Percentiles rank a stretch among this genome's conserved stretches.
These are phyloP conservation scores for Onthophagus taurus DNA, from an alignment of 1,140 invertebrate species.

Conservation along the genomic window DNA sequence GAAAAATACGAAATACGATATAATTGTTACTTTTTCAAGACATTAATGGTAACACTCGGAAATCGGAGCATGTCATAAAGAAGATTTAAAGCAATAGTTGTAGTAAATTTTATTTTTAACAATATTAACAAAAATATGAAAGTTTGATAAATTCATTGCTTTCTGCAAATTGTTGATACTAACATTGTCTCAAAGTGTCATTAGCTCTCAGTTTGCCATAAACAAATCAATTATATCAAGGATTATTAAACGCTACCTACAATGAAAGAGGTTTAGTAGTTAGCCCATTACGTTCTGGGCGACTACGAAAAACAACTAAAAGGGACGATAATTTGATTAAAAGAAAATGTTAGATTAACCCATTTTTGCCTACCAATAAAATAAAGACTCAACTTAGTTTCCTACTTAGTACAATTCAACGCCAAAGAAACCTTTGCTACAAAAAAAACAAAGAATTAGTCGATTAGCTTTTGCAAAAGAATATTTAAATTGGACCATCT, in stretches of 20 bases:
- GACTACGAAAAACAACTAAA: neutral
- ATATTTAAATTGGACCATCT: neutral
- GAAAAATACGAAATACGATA: too few relatives aligned
- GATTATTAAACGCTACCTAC: neutral
- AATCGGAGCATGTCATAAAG: too few relatives aligned
- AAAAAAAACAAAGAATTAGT: neutral
- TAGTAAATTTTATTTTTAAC: too few relatives aligned
- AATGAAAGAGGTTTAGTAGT: neutral
- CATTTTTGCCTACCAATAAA: neutral
- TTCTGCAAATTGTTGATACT: too few relatives aligned
- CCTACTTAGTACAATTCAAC: neutral
- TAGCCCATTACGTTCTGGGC: neutral
- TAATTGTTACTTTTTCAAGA: too few relatives aligned
- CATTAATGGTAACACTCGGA: too few relatives aligned
- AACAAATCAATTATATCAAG: neutral
- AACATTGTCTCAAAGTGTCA: neutral
- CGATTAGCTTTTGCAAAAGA: neutral
- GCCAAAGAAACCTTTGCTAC: neutral
- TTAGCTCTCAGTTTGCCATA: neutral
- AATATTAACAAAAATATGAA: too few relatives aligned
- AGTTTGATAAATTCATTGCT: too few relatives aligned
- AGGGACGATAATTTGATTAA: neutral
- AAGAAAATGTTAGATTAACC: conserved; percentile 2
- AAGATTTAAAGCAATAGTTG: too few relatives aligned
- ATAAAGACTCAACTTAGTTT: neutral